A percentile compares a stretch with the other conserved stretches of the same genome.
Evolutionary conservation across 2,797 vertebrate genomes (phyloP).

Genomic region (Tapirus indicus): DNA sequence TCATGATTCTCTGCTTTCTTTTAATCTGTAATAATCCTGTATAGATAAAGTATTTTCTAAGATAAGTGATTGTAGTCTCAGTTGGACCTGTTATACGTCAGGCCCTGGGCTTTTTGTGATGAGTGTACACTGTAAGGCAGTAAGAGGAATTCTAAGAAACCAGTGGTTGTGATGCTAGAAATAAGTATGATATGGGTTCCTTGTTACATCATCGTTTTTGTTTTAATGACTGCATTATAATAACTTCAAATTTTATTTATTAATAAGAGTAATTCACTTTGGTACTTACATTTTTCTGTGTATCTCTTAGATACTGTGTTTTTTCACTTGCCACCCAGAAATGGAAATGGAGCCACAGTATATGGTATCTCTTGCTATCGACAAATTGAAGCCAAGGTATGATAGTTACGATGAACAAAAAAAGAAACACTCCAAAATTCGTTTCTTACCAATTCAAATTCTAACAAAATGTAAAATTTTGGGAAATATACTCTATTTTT

Average conservation of each 20-base stretch:
- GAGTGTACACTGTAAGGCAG: background rate
- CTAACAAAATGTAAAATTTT: background rate
- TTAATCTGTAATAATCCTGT: background rate
- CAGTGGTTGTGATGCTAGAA: background rate
- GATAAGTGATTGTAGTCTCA: background rate
- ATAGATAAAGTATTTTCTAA: background rate
- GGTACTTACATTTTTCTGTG: slow-evolving; percentile 49
- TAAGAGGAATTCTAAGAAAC: background rate
- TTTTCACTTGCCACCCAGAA: slow-evolving; percentile 96
- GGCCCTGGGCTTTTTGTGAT: background rate
- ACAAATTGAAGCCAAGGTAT: slow-evolving; percentile 99
- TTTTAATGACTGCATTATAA: slow-evolving; percentile 7
- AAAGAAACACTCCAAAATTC: background rate
- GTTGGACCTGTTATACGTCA: background rate
- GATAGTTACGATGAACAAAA: background rate
- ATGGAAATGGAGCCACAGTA: slow-evolving; percentile 92
- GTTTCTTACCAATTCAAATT: background rate
- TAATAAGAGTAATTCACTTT: background rate
- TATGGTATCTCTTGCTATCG: slow-evolving; percentile 98
- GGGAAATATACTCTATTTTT: background rate
- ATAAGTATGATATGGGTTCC: background rate
- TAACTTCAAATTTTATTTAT: slow-evolving; percentile 36
- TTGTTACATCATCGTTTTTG: slow-evolving; percentile 29
- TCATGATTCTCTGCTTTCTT: slow-evolving; percentile 10
- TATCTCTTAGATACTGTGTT: slow-evolving; percentile 92